Base-by-base conservation (phyloP, 2,113 vertebrate genomes). In the Coregonus clupeaformis region DNA sequence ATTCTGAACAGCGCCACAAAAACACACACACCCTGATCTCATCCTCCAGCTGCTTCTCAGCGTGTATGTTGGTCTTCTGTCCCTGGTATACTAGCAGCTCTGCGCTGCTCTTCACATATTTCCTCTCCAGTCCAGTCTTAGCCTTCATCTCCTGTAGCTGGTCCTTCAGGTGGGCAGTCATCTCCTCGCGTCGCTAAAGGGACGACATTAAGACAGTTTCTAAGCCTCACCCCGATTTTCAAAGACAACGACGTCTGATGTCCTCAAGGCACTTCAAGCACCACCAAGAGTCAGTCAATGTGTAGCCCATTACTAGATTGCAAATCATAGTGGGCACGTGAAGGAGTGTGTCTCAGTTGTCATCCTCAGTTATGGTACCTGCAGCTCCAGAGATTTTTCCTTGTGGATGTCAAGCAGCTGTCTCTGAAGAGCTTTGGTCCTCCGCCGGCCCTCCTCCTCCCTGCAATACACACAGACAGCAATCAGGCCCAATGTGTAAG, bases 121-220 rank as follows among this genome's bases (percentile, higher is more conserved):
- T 71, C 67, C 82, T 90, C 80, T 95, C 89, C 86, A 88, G 87
- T 36, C 80, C 79, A 0, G 84, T 82, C 87, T 84, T 94, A 20
- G 93, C 90, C 1, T 89, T 95, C 77, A 78, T 77, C 74, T 94
- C 90, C 76, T 94, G 92, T 52, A 96, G 76, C 73, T 95, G 89
- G 2, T 95, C 91, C 77, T 89, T 92, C 64, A 96, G 91, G 72
- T 80, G 59, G 5, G 86, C 89, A 55, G 92, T 94, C 55, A 89
- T 80, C 24, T 86, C 82, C 0, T 93, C 90, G 72, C 75, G 84
- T 20, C 75, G 83, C 95, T 96, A 59, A 65, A 60, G 57, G n/a
- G 16, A 52, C 14, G 1, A 52, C 14, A 60, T 60, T 42, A 42
- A 42, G 36, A 42, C 36, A 11, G 36, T 42, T 42, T 42, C 29